Percentiles rank a stretch among this genome's conserved stretches.
Conservation (phyloP, 37 sponge, comb jelly and placozoan species). For the Mnemiopsis leidyi region DNA sequence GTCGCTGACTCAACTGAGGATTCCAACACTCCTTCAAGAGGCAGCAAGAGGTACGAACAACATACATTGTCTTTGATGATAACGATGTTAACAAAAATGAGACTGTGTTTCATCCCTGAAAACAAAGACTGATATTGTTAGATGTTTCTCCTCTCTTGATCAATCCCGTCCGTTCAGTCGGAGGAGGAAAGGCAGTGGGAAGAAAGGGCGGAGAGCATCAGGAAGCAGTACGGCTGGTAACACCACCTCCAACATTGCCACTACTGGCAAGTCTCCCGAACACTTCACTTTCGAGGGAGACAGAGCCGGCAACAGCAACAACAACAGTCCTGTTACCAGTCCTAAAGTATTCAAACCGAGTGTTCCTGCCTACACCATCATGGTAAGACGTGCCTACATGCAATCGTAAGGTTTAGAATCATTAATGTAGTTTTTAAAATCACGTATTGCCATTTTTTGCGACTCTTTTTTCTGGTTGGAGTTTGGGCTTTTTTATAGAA, state of each 20-base stretch:
- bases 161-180: not conserved
- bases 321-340: not conserved
- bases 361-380: not conserved
- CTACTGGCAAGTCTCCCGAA: not conserved
- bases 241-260: not conserved
- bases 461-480: too few relatives aligned
- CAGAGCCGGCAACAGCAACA: not conserved
- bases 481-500: too few relatives aligned
- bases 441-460: too few relatives aligned
- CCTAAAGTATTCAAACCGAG: not conserved
- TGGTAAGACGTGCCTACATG: too few relatives aligned
- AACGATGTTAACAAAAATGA: too few relatives aligned
- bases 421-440: too few relatives aligned
- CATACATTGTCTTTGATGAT: too few relatives aligned
- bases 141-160: too few relatives aligned
- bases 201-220: not conserved
- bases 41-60: slow-evolving; percentile 31
- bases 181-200: slow-evolving; percentile 36
- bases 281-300: slow-evolving; percentile 31
- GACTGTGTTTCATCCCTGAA: too few relatives aligned
- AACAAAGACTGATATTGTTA: too few relatives aligned
- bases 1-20: not conserved
- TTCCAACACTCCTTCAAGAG: slow-evolving; percentile 7
- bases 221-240: not conserved
- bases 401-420: too few relatives aligned